These are phyloP conservation scores for Reinhardtius hippoglossoides DNA, from an alignment of 2,113 vertebrate species.

Conservation along the genomic window DNA sequence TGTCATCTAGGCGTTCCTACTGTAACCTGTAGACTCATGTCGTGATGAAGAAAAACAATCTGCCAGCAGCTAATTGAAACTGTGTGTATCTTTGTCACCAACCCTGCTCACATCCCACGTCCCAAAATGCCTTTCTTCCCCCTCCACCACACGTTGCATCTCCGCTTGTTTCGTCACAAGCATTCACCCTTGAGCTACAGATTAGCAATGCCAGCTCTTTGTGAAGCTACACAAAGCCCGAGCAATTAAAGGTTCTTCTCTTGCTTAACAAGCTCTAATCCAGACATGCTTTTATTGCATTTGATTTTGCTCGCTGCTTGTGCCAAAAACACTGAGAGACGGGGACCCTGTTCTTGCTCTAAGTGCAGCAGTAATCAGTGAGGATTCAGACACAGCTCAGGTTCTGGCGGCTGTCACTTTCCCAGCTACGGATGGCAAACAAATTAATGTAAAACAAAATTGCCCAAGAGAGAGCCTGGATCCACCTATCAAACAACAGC, in stretches of 20 bases:
- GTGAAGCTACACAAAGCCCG: conserved; percentile 76
- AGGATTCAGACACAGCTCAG: conserved; percentile 52
- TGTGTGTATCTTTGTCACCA: conserved; percentile 41
- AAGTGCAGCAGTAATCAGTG: conserved; percentile 56
- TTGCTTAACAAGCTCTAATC: conserved; percentile 82
- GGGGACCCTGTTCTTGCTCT: conserved; percentile 54
- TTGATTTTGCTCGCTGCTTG: conserved; percentile 70
- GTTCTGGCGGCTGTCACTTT: conserved; percentile 60
- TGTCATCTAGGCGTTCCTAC: background rate
- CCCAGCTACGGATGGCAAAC: conserved; percentile 44
- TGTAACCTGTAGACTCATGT: background rate
- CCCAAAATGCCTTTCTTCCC: conserved; percentile 44
- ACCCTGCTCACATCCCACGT: conserved; percentile 41
- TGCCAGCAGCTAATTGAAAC: conserved; percentile 46
- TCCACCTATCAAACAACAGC: conserved; percentile 66
- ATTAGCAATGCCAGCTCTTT: conserved; percentile 79
- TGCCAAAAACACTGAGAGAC: conserved; percentile 72
- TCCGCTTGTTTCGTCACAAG: conserved; percentile 62
- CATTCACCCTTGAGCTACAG: conserved; percentile 79
- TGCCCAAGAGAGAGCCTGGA: conserved; percentile 45
- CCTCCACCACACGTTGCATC: conserved; percentile 41
- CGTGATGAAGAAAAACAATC: background rate
- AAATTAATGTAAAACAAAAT: conserved; percentile 30
- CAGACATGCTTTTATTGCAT: conserved; percentile 83
- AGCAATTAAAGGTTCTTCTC: conserved; percentile 81